Evolutionary conservation across 2,888 invertebrate species (phyloP).

Genomic region (Endotricha flammealis): DNA sequence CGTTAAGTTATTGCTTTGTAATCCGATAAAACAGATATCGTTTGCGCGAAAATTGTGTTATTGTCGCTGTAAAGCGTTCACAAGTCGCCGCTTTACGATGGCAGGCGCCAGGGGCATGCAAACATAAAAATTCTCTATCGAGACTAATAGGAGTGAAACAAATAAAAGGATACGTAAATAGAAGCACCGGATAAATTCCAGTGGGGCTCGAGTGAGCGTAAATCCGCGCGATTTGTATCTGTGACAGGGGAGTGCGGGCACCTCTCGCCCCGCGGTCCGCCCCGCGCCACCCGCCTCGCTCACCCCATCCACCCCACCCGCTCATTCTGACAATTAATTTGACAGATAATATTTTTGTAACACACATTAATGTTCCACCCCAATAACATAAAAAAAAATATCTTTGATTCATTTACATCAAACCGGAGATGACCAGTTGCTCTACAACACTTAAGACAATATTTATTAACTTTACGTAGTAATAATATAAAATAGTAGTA

Average conservation of each 20-base stretch:
- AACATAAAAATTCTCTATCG: slow-evolving; percentile 78
- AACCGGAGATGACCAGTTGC: too few relatives aligned
- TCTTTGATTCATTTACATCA: slow-evolving; percentile 17
- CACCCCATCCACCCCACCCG: slow-evolving; percentile 20
- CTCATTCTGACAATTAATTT: slow-evolving; percentile 65
- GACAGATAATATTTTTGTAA: slow-evolving; percentile 48
- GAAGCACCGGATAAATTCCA: slow-evolving; percentile 74
- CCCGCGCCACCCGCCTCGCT: slow-evolving; percentile 22
- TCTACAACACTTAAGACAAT: too few relatives aligned
- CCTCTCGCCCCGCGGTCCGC: slow-evolving; percentile 24
- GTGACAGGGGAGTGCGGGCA: slow-evolving; percentile 64
- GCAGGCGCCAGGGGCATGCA: slow-evolving; percentile 65
- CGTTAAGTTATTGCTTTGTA: slow-evolving; percentile 66
- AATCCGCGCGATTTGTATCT: slow-evolving; percentile 79
- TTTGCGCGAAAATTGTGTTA: slow-evolving; percentile 68
- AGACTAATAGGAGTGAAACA: slow-evolving; percentile 76
- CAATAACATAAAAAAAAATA: slow-evolving; percentile 18
- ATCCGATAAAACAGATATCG: slow-evolving; percentile 70
- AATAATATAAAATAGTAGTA: too few relatives aligned
- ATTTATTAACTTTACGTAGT: too few relatives aligned
- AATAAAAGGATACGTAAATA: slow-evolving; percentile 79
- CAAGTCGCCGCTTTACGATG: slow-evolving; percentile 74
- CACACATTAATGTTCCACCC: slow-evolving; percentile 31
- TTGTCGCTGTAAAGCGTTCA: slow-evolving; percentile 69
- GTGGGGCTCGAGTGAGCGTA: slow-evolving; percentile 74